Conservation (phyloP, 1,140 invertebrate genomes). For the Leptinotarsa undecemlineata region DNA sequence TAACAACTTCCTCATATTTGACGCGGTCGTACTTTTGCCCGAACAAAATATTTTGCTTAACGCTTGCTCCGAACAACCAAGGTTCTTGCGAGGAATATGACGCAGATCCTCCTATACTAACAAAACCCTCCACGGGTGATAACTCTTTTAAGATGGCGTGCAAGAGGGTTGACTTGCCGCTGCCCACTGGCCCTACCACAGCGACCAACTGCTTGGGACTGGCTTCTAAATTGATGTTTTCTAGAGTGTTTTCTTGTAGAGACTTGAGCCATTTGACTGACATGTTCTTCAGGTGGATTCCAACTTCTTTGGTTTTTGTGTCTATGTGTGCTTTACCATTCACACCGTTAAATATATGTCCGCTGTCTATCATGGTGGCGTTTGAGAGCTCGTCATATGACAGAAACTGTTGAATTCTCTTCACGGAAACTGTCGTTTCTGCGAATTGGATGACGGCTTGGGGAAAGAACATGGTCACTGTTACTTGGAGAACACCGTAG, state of each 20-base stretch:
- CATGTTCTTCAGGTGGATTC: slow-evolving; percentile 5
- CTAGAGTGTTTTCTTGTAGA: background rate
- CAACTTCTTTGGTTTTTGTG: slow-evolving; percentile 8
- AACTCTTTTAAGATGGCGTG: slow-evolving; percentile 63
- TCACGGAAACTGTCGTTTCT: slow-evolving; percentile 70
- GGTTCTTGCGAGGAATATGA: slow-evolving; percentile 77
- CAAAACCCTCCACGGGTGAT: slow-evolving; percentile 58
- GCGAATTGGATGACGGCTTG: slow-evolving; percentile 65
- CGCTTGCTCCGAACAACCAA: slow-evolving; percentile 67
- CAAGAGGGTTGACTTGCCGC: slow-evolving; percentile 67
- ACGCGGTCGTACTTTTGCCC: slow-evolving; percentile 65
- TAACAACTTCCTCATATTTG: slow-evolving; percentile 62
- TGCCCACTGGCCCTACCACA: slow-evolving; percentile 78
- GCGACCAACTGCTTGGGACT: slow-evolving; percentile 60
- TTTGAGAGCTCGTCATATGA: slow-evolving; percentile 63
- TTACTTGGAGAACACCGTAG: slow-evolving; percentile 71
- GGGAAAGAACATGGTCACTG: slow-evolving; percentile 76
- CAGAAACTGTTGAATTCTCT: slow-evolving; percentile 71
- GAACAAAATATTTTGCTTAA: slow-evolving; percentile 76
- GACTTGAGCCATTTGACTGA: slow-evolving; percentile 19
- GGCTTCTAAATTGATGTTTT: slow-evolving; percentile 19
- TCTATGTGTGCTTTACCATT: background rate
- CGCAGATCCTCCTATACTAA: slow-evolving; percentile 61
- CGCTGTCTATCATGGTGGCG: background rate
- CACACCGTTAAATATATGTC: background rate